These are phyloP conservation scores for Cerceris ruficornis DNA, from an alignment of 2,888 invertebrate species.

Conservation along the genomic window DNA sequence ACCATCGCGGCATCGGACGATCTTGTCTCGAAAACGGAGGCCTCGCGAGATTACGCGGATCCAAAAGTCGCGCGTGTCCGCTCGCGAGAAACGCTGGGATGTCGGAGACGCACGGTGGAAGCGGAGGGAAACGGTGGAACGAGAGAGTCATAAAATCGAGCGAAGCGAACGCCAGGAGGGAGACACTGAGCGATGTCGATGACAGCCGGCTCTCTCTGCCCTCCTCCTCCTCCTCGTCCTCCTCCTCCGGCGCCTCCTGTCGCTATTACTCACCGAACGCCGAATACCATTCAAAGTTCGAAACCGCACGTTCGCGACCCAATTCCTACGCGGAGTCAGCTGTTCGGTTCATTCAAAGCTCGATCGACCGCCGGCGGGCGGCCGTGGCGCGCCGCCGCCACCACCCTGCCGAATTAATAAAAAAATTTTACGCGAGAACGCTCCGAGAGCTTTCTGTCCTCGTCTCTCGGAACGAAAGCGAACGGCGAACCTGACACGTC, in stretches of 20 bases:
- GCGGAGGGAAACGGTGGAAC: conserved; percentile 55
- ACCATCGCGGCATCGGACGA: no score
- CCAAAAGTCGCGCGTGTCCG: conserved; percentile 33
- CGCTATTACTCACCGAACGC: conserved; percentile 77
- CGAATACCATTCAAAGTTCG: conserved; percentile 78
- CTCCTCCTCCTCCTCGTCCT: conserved; percentile 56
- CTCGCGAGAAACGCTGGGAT: conserved; percentile 30
- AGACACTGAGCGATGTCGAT: conserved; percentile 77
- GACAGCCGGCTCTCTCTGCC: conserved; percentile 70
- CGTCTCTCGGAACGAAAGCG: conserved; percentile 10
- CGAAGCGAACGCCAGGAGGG: conserved; percentile 70
- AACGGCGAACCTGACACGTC: background rate
- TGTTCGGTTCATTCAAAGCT: conserved; percentile 72
- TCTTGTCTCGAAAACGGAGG: conserved; percentile 11
- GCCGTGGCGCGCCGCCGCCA: conserved; percentile 33
- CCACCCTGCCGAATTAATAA: conserved; percentile 46
- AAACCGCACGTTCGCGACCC: conserved; percentile 78
- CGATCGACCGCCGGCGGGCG: conserved; percentile 61
- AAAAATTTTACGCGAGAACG: conserved; percentile 18
- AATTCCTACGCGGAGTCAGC: conserved; percentile 76
- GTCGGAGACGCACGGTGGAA: conserved; percentile 14
- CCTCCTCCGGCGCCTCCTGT: conserved; percentile 67
- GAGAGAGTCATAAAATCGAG: conserved; percentile 76
- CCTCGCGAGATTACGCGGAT: conserved; percentile 49
- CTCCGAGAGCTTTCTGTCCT: conserved; percentile 14